Evolutionary conservation across 2,797 vertebrate species (phyloP).

Genomic region (Eospalax fontanierii): DNA sequence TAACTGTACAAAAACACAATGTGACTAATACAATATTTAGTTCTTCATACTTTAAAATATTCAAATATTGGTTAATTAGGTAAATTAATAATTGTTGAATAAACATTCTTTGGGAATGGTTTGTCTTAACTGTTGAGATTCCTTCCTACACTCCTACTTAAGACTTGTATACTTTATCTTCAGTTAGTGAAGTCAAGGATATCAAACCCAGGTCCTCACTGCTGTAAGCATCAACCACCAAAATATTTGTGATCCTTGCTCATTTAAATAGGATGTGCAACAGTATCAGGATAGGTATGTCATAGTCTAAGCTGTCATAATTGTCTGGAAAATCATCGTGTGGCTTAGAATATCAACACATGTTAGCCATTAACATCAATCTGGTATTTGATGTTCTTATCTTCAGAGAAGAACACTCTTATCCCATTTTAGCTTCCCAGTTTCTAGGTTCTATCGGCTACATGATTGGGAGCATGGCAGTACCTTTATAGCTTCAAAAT

Average conservation of each 20-base stretch:
- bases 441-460: not conserved
- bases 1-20: not conserved
- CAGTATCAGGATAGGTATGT: not conserved
- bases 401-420: not conserved
- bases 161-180: not conserved
- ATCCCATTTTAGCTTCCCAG: not conserved
- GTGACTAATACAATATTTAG: not conserved
- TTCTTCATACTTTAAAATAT: not conserved
- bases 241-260: not conserved
- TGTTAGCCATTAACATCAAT: not conserved
- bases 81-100: not conserved
- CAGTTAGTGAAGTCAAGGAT: not conserved
- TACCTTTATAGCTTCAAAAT: not conserved
- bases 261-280: not conserved
- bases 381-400: not conserved
- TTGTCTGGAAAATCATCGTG: not conserved
- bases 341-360: not conserved
- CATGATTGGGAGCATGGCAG: fast-evolving
- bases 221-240: not conserved
- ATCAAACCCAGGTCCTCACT: not conserved
- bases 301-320: not conserved
- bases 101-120: not conserved
- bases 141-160: not conserved
- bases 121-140: not conserved
- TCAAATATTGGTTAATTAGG: not conserved